Conservation (phyloP, 2,797 vertebrate genomes). For the Manis javanica region DNA sequence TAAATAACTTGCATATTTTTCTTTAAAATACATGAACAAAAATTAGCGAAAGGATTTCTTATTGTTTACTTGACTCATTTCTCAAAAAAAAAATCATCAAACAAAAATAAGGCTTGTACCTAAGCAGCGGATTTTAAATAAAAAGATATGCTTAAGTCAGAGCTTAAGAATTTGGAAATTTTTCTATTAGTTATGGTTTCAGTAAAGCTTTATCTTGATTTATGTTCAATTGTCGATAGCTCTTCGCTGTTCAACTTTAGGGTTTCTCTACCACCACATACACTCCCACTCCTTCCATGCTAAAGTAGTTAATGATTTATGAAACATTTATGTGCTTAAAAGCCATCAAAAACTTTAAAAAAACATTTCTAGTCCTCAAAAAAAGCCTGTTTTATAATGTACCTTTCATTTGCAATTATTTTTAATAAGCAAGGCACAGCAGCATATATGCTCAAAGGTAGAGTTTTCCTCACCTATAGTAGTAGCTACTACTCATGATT, state of each 20-base stretch:
- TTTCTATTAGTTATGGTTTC: background rate
- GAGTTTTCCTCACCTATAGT: background rate
- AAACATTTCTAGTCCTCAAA: background rate
- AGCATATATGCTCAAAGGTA: background rate
- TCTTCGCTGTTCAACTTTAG: background rate
- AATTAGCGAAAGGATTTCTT: background rate
- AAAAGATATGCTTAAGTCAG: background rate
- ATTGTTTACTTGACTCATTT: background rate
- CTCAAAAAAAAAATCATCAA: background rate
- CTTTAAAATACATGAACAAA: background rate
- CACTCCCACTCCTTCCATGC: background rate
- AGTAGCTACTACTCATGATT: background rate
- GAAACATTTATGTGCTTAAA: background rate
- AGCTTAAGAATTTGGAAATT: background rate
- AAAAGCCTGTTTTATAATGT: background rate
- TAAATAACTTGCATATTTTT: background rate
- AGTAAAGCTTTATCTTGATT: background rate
- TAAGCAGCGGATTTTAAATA: background rate
- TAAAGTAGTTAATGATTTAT: conserved; percentile 38
- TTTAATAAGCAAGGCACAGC: background rate
- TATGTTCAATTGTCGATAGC: background rate
- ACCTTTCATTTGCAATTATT: background rate
- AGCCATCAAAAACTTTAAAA: background rate
- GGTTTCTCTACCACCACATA: background rate
- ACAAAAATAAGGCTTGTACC: background rate